Evolutionary conservation across 2,888 invertebrate species (phyloP).

Genomic region (Gymnoscelis rufifasciata): DNA sequence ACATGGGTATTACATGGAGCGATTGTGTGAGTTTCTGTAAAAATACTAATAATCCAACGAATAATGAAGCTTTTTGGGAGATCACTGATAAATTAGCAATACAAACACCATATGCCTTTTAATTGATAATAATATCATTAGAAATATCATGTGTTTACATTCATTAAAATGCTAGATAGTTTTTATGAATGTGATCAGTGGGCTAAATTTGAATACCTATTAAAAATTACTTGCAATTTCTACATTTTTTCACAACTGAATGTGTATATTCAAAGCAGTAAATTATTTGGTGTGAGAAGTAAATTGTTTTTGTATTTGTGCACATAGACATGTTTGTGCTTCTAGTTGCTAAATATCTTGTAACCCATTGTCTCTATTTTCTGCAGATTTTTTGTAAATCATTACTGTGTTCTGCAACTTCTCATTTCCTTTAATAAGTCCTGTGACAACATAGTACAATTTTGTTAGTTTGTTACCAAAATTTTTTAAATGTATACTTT

Average conservation of each 20-base stretch:
- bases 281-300: slow-evolving; percentile 17
- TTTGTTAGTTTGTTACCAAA: not conserved
- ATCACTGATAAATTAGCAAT: slow-evolving; percentile 22
- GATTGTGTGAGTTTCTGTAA: slow-evolving; percentile 41
- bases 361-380: slow-evolving; percentile 1
- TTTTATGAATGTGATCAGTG: slow-evolving; percentile 6
- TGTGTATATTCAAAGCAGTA: no score
- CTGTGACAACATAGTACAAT: not conserved
- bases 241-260: slow-evolving; percentile 9
- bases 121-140: slow-evolving; percentile 7
- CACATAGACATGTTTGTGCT: slow-evolving; percentile 10
- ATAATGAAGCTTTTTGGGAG: slow-evolving; percentile 20
- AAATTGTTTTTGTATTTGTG: slow-evolving; percentile 12
- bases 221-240: slow-evolving; percentile 10
- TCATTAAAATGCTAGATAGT: not conserved
- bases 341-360: slow-evolving; percentile 9
- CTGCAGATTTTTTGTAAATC: not conserved
- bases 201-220: slow-evolving; percentile 11
- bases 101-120: slow-evolving; percentile 24
- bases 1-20: slow-evolving; percentile 32
- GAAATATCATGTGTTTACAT: slow-evolving; percentile 4
- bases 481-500: not conserved
- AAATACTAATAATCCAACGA: slow-evolving; percentile 20
- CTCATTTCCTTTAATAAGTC: not conserved
- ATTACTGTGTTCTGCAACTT: slow-evolving; percentile 33